A percentile compares a stretch with the other conserved stretches of the same genome.
Evolutionary conservation across 1,140 invertebrate genomes (phyloP).

Genomic region (Drosophila ficusphila): DNA sequence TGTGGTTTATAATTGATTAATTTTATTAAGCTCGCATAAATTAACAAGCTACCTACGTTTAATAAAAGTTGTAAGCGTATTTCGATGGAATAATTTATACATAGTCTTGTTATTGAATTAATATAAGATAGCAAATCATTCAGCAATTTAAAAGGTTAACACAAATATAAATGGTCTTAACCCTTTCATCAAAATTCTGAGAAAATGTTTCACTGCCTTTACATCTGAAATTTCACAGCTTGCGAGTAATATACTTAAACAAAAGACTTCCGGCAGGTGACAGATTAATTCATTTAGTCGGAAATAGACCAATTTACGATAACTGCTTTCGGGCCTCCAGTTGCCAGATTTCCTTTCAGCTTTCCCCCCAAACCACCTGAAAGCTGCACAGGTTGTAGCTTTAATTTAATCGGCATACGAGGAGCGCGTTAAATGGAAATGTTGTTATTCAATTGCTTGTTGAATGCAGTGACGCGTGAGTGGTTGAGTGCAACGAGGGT

Average conservation of each 20-base stretch:
- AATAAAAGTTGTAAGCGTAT: too few species aligned
- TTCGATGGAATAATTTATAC: too few species aligned
- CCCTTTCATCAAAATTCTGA: too few species aligned
- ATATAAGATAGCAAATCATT: too few species aligned
- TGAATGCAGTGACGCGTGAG: conserved; percentile 65
- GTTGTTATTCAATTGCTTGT: conserved; percentile 74
- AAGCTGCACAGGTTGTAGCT: conserved; percentile 35
- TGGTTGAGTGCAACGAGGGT: conserved; percentile 3
- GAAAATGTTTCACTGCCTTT: neutral
- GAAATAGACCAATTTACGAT: conserved; percentile 23
- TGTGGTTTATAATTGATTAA: neutral
- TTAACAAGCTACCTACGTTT: too few species aligned
- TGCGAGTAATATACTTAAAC: neutral
- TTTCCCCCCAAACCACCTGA: neutral
- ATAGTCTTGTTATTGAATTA: too few species aligned
- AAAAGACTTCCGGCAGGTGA: conserved; percentile 10
- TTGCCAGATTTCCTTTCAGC: neutral
- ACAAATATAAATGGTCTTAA: too few species aligned
- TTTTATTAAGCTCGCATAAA: neutral
- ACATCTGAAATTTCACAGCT: neutral
- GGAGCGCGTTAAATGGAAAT: conserved; percentile 72
- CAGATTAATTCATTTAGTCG: conserved; percentile 40
- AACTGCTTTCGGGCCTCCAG: neutral
- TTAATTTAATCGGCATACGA: conserved; percentile 72
- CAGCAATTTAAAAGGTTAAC: too few species aligned